These are phyloP conservation scores for Tragelaphus scriptus DNA, from an alignment of 2,113 vertebrate species.

Conservation along the genomic window DNA sequence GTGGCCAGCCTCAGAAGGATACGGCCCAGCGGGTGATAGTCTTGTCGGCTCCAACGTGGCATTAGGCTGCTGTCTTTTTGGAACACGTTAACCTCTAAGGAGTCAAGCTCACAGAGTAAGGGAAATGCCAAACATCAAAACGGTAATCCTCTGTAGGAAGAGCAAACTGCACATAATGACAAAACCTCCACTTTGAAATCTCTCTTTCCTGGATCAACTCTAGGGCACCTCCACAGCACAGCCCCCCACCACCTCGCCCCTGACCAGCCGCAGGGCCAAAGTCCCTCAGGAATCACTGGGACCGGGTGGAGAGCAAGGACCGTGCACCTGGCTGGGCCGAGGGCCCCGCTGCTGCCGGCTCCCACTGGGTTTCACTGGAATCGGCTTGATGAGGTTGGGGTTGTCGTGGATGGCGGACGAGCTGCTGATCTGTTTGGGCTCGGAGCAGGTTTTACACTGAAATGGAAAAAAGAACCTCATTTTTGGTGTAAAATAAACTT, in stretches of 20 bases:
- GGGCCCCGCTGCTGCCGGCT: conserved; percentile 67
- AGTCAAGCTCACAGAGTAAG: background rate
- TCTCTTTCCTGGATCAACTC: background rate
- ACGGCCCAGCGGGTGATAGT: background rate
- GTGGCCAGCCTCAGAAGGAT: background rate
- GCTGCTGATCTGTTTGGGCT: conserved; percentile 94
- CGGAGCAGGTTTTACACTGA: conserved; percentile 88
- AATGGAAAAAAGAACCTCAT: conserved; percentile 50
- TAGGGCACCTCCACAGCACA: background rate
- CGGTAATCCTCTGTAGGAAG: background rate
- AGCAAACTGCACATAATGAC: background rate
- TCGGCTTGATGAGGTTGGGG: conserved; percentile 95
- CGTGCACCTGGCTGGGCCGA: conserved; percentile 76
- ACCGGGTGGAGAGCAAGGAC: background rate
- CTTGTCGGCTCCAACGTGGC: background rate
- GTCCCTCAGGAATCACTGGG: background rate
- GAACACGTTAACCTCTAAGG: background rate
- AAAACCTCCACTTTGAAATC: background rate
- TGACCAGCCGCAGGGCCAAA: background rate
- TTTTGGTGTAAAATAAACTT: background rate
- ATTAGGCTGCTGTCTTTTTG: background rate
- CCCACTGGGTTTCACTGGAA: conserved; percentile 91
- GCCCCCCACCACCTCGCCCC: too few species aligned
- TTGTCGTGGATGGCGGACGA: conserved; percentile 89
- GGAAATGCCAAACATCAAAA: background rate